Evolutionary conservation across 1,140 invertebrate genomes (phyloP), one percentile per base, ranked within the genome.

Genomic region (Lethocerus indicus): DNA sequence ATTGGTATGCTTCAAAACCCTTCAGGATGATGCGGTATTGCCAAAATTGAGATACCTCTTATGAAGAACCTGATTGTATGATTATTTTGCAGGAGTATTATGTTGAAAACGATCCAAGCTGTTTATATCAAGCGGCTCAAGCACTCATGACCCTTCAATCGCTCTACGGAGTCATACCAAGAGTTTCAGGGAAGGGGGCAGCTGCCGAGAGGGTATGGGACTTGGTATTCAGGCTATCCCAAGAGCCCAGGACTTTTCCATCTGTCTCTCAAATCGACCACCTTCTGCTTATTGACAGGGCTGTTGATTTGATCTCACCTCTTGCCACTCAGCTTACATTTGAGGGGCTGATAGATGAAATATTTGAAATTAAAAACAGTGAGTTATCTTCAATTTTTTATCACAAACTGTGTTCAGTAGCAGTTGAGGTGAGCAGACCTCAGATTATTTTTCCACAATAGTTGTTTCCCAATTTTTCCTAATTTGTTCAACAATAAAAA

Each of bases 141-240:
- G 92, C 93, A 24, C 99, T 65, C 94, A 98, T 98, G 0, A 98
- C 85, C 64, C 91, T 97, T 24, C 89, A 96, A 65, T 74, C 78
- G 40, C 61, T 93, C 1, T 96, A 88, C 69, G 93, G 93, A 0
- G 80, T 83, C 41, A 91, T 95, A 59, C 79, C 83, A 26, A 79
- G 81, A 59, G 77, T 98, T 4, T 84, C 83, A 64, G 91, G 91
- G 25, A 93, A 93, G 67, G 93, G 93, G 1, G 71, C 75, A 28
- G 81, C 81, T 55, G 87, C 91, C 3, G 83, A 83, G 64, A 80
- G 87, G 63, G 86, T 96, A 0, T 87, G 82, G 74, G 84, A 95
- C 45, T 72, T 94, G 50, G 76, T 95, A 59, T 75, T 81, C 53
- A 72, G 82, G 50, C 68, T 96, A 56, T 76, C 82, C 51, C 73